phyloP scores from a whole-genome alignment of 2,797 vertebrate genomes.

The Eulemur rubriventer region DNA sequence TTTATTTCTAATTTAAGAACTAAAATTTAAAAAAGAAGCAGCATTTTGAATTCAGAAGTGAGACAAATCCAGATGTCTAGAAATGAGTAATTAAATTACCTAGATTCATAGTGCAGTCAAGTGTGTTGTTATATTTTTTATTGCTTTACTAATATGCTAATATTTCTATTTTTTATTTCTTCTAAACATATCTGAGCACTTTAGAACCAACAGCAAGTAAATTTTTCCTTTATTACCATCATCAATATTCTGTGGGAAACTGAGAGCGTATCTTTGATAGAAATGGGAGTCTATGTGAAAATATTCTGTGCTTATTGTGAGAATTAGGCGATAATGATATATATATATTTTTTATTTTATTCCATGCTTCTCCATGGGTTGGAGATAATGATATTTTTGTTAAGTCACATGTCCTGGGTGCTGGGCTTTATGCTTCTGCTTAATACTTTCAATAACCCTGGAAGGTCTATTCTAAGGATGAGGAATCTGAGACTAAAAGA shows the following conservation, averaged over 20 bases:
- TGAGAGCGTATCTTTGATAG: background rate
- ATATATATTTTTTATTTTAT: too few species aligned
- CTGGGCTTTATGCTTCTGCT: background rate
- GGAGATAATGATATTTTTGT: background rate
- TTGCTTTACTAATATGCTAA: background rate
- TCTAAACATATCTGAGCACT: background rate
- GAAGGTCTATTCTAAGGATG: background rate
- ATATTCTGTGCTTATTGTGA: background rate
- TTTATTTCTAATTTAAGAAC: constrained; percentile 58
- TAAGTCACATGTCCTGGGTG: background rate
- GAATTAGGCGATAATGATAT: background rate
- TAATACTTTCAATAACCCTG: background rate
- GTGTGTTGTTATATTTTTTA: constrained; percentile 19
- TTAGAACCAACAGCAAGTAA: background rate
- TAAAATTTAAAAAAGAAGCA: constrained; percentile 45
- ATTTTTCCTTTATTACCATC: background rate
- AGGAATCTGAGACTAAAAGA: background rate
- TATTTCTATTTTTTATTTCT: background rate
- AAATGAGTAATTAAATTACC: constrained; percentile 53
- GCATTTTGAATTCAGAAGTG: constrained; percentile 27
- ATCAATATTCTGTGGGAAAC: background rate
- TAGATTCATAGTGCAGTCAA: background rate
- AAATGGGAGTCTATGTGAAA: background rate
- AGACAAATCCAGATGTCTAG: constrained; percentile 43
- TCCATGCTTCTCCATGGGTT: too few species aligned